Percentiles rank a stretch among this genome's conserved stretches.
Conservation (phyloP, 53 echinoderm and acorn worm genomes). For the Crossaster papposus region DNA sequence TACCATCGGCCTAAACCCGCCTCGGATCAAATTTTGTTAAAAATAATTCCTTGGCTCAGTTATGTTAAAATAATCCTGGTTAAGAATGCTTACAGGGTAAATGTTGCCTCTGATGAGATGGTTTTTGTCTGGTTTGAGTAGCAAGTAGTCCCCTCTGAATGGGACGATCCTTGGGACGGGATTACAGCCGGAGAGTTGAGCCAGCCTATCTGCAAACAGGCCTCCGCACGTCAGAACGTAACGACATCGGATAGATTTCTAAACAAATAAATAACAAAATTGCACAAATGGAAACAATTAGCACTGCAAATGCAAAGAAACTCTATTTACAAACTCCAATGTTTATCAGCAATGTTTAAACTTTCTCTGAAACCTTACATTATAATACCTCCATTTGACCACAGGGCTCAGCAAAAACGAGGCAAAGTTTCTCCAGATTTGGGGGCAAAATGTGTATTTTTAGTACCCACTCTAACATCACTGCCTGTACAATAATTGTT, state of each 20-base stretch:
- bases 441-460: too few species aligned
- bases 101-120: constrained; percentile 89
- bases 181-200: constrained; percentile 88
- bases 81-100: constrained; percentile 83
- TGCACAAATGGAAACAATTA: not conserved
- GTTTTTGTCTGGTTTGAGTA: constrained; percentile 86
- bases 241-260: constrained; percentile 75
- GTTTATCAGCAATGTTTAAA: too few species aligned
- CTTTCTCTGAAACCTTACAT: too few species aligned
- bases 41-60: too few species aligned
- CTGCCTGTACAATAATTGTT: too few species aligned
- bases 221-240: constrained; percentile 92
- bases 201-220: constrained; percentile 87
- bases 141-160: constrained; percentile 95
- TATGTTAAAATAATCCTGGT: not conserved
- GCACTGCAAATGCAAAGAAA: not conserved
- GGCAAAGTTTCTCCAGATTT: too few species aligned
- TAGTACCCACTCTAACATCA: too few species aligned
- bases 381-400: too few species aligned
- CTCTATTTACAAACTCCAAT: too few species aligned
- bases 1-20: too few species aligned
- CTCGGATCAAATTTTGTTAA: too few species aligned
- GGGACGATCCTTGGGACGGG: constrained; percentile 89
- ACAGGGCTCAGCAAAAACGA: too few species aligned
- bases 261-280: not conserved